These are phyloP conservation scores for Aphelinus atriplicis DNA, from an alignment of 1,140 invertebrate genomes.

Conservation along the genomic window DNA sequence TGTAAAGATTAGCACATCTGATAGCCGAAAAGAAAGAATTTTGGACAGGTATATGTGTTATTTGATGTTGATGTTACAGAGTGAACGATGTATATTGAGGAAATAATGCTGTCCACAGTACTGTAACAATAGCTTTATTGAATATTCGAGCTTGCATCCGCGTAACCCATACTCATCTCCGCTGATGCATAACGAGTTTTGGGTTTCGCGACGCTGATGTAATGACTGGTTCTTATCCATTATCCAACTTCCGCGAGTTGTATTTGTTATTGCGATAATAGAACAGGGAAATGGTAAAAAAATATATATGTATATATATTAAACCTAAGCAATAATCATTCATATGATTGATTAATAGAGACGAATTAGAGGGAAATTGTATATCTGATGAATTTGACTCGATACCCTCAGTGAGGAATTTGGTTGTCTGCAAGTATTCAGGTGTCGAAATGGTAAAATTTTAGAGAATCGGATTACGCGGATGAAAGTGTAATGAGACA, in stretches of 20 bases:
- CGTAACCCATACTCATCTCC: constrained; percentile 13
- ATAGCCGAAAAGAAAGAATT: constrained; percentile 12
- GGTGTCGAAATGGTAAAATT: neutral
- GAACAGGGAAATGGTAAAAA: neutral
- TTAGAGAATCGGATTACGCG: constrained; percentile 24
- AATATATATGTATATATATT: constrained; percentile 2
- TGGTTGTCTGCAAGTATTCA: constrained; percentile 9
- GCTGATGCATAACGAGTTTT: constrained; percentile 12
- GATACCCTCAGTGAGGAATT: neutral
- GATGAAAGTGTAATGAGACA: constrained; percentile 24
- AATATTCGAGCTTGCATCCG: constrained; percentile 31
- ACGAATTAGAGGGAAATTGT: constrained; percentile 2
- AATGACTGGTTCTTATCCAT: constrained; percentile 4
- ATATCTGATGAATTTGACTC: constrained; percentile 20
- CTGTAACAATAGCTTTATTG: constrained; percentile 39
- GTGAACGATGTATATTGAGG: constrained; percentile 13
- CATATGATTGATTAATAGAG: constrained; percentile 17
- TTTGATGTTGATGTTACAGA: constrained; percentile 42
- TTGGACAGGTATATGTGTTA: constrained; percentile 28
- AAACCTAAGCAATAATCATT: constrained; percentile 31
- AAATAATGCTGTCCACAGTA: constrained; percentile 45
- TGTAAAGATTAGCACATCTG: constrained; percentile 29
- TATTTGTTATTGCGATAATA: constrained; percentile 18
- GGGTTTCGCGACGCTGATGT: neutral
- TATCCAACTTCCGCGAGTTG: neutral